Evolutionary conservation across 2,797 vertebrate species (phyloP).

Genomic region (Premnoplex brunnescens): DNA sequence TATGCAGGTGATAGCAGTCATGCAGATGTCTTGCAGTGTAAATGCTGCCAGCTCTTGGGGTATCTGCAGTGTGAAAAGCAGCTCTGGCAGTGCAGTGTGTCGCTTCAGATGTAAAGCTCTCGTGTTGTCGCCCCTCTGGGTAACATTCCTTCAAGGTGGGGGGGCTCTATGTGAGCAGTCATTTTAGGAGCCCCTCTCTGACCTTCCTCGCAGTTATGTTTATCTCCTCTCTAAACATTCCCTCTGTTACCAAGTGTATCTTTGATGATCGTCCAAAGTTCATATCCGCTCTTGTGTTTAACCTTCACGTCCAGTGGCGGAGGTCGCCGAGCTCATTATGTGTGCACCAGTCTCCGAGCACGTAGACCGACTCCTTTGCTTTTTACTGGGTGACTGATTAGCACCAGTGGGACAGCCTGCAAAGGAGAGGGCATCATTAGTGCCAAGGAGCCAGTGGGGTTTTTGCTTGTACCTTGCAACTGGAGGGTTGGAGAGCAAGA

Average conservation of each 20-base stretch:
- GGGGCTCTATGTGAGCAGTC: not conserved
- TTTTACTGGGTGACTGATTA: not conserved
- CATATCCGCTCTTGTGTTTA: slow-evolving; percentile 54
- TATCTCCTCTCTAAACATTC: slow-evolving; percentile 63
- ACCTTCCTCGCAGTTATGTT: not conserved
- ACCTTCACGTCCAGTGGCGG: not conserved
- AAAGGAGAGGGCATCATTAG: not conserved
- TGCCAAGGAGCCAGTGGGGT: not conserved
- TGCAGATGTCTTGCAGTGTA: not conserved
- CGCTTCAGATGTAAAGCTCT: not conserved
- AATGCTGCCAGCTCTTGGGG: not conserved
- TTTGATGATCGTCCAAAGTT: slow-evolving; percentile 57
- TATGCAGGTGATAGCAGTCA: not conserved
- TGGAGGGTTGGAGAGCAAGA: not conserved
- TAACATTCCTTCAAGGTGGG: not conserved
- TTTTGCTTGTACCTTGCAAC: not conserved
- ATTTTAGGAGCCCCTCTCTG: not conserved
- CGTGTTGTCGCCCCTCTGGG: fast-evolving
- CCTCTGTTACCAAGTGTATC: not conserved
- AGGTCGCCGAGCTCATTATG: not conserved
- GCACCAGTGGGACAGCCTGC: not conserved
- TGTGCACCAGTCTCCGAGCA: not conserved
- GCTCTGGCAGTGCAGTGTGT: not conserved
- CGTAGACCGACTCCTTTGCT: slow-evolving; percentile 30
- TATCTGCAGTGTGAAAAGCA: not conserved